Base-by-base conservation (phyloP, 1,140 invertebrate species). In the Penaeus indicus region DNA sequence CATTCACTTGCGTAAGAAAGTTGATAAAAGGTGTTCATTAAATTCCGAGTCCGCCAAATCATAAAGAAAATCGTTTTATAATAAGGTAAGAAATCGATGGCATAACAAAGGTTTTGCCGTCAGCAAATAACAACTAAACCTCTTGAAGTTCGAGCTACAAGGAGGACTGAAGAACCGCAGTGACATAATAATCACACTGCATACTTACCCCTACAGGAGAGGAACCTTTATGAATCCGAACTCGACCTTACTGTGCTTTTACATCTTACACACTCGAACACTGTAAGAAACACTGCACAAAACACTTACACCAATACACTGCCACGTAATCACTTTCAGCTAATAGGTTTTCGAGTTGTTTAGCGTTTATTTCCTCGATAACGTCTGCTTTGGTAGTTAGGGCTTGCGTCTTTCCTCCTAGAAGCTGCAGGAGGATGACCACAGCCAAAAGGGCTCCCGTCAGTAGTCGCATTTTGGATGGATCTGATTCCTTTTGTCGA, bases 251-350 rank as follows among this genome's bases (percentile, higher is more conserved):
- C 11, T 54, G 54, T 54, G 54, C 16, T 54, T 54, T 54, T 54
- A 54, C 54, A 54, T 54, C 54, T 8, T 54, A 54, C 54, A 54
- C 54, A 54, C 54, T 54, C 54, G 54, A 54, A 54, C 54, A 54
- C 54, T 54, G 11, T 54, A 86, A 88, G 54, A 11, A 54, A 54
- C 54, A 54, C 54, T 54, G 54, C 69, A 27, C 21, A 69, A 38
- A 61, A 84, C 93, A 96, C 97, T 98, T 97, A 98, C 97, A 98
- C 96, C 97, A 98, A 94, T 96, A 97, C 92, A 98, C 97, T 92
- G 97, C 97, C 92, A 98, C 96, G 94, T 96, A 97, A 94, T 97
- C 97, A 94, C 97, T 97, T 91, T 97, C 96, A 92, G 96, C 95
- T 92, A 98, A 94, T 88, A 97, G 94, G 92, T 96, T 95, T 92